Evolutionary conservation across 2,113 vertebrate genomes (phyloP).

Genomic region (Hymenochirus boettgeri): DNA sequence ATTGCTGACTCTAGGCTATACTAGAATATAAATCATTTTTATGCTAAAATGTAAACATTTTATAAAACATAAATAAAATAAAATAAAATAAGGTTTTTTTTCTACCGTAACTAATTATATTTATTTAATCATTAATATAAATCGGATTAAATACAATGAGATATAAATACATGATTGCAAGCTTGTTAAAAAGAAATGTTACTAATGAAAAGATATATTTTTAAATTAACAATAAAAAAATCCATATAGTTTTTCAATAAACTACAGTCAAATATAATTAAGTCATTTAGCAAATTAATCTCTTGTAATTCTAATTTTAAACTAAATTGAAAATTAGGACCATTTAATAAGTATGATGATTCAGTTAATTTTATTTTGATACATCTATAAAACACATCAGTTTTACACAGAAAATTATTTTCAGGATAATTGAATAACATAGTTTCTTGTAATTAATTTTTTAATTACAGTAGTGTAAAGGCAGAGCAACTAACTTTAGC

Average conservation of each 20-base stretch:
- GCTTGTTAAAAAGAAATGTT: background rate
- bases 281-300: conserved; percentile 52
- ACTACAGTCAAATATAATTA: conserved; percentile 30
- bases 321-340: conserved; percentile 54
- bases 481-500: conserved; percentile 12
- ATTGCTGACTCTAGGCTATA: too few relatives aligned
- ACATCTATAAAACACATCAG: conserved; percentile 46
- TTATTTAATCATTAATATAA: too few relatives aligned
- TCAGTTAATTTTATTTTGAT: conserved; percentile 42
- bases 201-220: background rate
- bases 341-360: conserved; percentile 49
- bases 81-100: too few relatives aligned
- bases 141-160: too few relatives aligned
- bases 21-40: too few relatives aligned
- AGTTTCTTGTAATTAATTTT: conserved; percentile 36
- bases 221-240: background rate
- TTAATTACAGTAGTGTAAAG: conserved; percentile 18
- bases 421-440: conserved; percentile 31
- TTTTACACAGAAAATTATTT: conserved; percentile 46
- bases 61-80: too few relatives aligned
- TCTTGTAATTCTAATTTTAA: conserved; percentile 59
- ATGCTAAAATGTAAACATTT: too few relatives aligned
- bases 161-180: background rate
- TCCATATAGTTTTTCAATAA: conserved; percentile 17
- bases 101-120: too few relatives aligned